phyloP scores from a whole-genome alignment of 1,140 invertebrate species.

The Schlechtendalia chinensis region DNA sequence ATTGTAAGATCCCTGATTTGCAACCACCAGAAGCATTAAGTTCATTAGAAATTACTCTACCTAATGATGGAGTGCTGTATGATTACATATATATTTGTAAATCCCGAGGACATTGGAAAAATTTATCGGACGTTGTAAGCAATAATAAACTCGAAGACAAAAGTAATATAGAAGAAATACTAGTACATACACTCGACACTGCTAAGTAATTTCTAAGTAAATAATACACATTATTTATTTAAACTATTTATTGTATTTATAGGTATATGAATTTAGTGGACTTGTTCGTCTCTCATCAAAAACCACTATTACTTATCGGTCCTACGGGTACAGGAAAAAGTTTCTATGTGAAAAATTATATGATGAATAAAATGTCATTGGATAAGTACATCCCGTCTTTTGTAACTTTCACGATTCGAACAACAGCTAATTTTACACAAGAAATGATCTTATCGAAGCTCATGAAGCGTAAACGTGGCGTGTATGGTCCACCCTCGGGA shows the following conservation, averaged over 20 bases:
- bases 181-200: conserved; percentile 18
- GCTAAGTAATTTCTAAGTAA: conserved; percentile 47
- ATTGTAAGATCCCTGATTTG: conserved; percentile 55
- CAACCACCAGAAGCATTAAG: conserved; percentile 62
- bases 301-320: conserved; percentile 78
- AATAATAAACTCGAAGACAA: conserved; percentile 62
- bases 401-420: conserved; percentile 89
- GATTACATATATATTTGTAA: conserved; percentile 77
- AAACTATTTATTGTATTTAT: conserved; percentile 62
- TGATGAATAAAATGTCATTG: conserved; percentile 74
- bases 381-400: conserved; percentile 82
- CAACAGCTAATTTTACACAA: conserved; percentile 80
- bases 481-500: conserved; percentile 89
- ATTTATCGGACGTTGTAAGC: conserved; percentile 68
- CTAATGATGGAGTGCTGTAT: conserved; percentile 70
- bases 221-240: background rate
- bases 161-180: conserved; percentile 61
- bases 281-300: conserved; percentile 66
- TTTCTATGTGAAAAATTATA: conserved; percentile 73
- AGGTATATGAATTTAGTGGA: conserved; percentile 63
- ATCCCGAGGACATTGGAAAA: conserved; percentile 74
- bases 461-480: conserved; percentile 81
- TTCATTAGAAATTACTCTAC: conserved; percentile 71
- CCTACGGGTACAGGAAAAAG: conserved; percentile 96
- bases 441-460: conserved; percentile 93